Percentiles rank a stretch among this genome's conserved stretches.
Conservation (phyloP, 2,888 invertebrate genomes). For the Diaperis boleti region DNA sequence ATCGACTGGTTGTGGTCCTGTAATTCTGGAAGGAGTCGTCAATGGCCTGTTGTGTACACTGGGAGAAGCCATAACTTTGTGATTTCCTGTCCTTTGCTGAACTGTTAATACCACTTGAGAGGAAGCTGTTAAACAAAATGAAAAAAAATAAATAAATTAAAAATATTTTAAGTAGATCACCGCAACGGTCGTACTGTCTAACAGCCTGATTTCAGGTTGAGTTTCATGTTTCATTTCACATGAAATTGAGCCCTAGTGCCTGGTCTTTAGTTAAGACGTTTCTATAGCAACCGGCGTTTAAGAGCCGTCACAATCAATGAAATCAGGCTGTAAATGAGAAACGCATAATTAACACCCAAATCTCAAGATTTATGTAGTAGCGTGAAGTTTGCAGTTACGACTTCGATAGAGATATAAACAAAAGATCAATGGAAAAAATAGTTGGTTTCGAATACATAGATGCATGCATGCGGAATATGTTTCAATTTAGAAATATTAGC, state of each 20-base stretch:
- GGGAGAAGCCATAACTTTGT: slow-evolving; percentile 66
- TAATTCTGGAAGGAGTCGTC: slow-evolving; percentile 73
- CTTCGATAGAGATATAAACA: slow-evolving; percentile 19
- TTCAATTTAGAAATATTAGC: too few relatives aligned
- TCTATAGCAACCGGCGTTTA: too few relatives aligned
- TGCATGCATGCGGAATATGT: too few relatives aligned
- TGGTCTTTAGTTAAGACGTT: too few relatives aligned
- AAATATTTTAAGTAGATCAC: too few relatives aligned
- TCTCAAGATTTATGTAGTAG: not conserved
- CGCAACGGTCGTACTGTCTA: too few relatives aligned
- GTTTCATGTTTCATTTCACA: too few relatives aligned
- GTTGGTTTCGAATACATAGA: slow-evolving; percentile 21
- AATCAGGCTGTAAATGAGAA: too few relatives aligned
- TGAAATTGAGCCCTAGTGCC: too few relatives aligned
- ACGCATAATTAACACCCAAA: not conserved
- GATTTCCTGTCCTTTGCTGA: slow-evolving; percentile 69
- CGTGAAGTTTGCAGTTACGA: not conserved
- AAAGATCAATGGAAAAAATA: slow-evolving; percentile 20
- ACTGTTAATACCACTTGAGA: slow-evolving; percentile 78
- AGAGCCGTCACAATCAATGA: too few relatives aligned
- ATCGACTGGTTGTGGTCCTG: slow-evolving; percentile 89
- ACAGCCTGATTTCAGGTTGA: too few relatives aligned
- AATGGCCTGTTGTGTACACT: slow-evolving; percentile 67
- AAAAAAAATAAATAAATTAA: not conserved
- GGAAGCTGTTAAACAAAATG: slow-evolving; percentile 69